phyloP scores from a whole-genome alignment of 30 jellyfish, hydroid and myxozoan genomes.

The Aurelia coerulea region DNA sequence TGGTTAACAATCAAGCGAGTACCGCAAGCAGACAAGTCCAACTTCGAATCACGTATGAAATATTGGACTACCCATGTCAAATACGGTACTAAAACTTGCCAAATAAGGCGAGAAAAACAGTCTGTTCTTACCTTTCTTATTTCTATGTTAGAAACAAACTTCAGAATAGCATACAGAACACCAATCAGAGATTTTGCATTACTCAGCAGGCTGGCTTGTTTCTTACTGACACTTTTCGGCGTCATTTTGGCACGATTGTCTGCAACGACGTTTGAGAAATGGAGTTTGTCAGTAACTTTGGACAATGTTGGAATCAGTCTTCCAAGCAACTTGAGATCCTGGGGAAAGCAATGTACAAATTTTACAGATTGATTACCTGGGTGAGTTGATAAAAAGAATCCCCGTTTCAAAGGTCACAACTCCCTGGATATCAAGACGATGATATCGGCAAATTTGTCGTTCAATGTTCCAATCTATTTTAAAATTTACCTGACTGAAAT shows the following conservation, averaged over 20 bases:
- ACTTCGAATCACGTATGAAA: no score
- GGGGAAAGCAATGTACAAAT: not conserved
- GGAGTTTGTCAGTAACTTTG: constrained; percentile 15
- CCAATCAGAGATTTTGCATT: constrained; percentile 51
- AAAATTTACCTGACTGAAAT: no score
- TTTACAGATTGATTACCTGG: not conserved
- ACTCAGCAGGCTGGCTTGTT: constrained; percentile 43
- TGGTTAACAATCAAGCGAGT: no score
- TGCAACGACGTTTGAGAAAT: not conserved
- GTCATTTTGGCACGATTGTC: constrained; percentile 13
- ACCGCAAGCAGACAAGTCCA: no score
- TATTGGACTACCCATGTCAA: no score
- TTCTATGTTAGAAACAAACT: not conserved
- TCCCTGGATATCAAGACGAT: no score
- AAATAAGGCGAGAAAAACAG: no score
- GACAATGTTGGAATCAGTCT: constrained; percentile 8
- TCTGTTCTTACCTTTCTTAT: not conserved
- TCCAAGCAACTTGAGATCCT: constrained; percentile 24
- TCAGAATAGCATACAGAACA: not conserved
- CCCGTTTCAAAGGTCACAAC: no score
- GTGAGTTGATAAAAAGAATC: no score
- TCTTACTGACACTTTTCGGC: constrained; percentile 47
- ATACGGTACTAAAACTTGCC: no score
- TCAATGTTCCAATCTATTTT: no score
- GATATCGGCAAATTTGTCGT: no score